Base-by-base conservation (phyloP, 2,797 vertebrate species). In the Microctenopoma steveboyesi region DNA sequence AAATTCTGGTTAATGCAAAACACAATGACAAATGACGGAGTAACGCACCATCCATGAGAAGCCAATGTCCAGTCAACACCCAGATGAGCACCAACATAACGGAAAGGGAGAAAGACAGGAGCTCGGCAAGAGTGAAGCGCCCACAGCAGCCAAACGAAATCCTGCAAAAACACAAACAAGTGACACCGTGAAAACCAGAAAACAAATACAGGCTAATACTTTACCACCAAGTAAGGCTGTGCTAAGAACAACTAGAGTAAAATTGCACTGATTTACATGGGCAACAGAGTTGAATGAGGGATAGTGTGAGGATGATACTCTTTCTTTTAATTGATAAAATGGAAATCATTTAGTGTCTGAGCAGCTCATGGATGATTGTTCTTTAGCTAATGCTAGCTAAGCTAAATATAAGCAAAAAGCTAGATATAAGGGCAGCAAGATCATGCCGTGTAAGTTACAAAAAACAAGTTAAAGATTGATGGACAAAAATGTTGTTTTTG, bases 131-230 rank as follows among this genome's bases (percentile, higher is more conserved):
- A 52, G 98, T 99, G 91, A 99, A 99, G 61, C 98, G 97, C 22
- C 98, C 98, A 22, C 98, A 99, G 94, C 98, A 99, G 72, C 98
- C 98, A 65, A 99, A 99, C 35, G 98, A 99, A 91, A 99, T 99
- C 92, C 98, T 99, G 90, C 22, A 76, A 57, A 1, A 2, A 48
- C 9, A 22, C 3, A 22, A 54, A 47, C 42, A 53, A 56, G 16
- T 50, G 14, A 53, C 1, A 25, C 7, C 76, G 45, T 55, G 22
- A 4, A 52, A 49, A 62, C n/a, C 37, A 18, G 3, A 0, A 30
- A 40, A 57, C 15, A 16, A 54, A 48, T 18, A 73, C 59, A 50
- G 30, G 51, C 3, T 5, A 27, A 10, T 18, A 16, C 28, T 65
- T 77, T 10, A 70, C 5, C 35, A 60, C 10, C 7, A 3, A 56